Evolutionary conservation across 2,797 vertebrate genomes (phyloP), one percentile per base, ranked within the genome.

Genomic region (Chloroceryle amazona): DNA sequence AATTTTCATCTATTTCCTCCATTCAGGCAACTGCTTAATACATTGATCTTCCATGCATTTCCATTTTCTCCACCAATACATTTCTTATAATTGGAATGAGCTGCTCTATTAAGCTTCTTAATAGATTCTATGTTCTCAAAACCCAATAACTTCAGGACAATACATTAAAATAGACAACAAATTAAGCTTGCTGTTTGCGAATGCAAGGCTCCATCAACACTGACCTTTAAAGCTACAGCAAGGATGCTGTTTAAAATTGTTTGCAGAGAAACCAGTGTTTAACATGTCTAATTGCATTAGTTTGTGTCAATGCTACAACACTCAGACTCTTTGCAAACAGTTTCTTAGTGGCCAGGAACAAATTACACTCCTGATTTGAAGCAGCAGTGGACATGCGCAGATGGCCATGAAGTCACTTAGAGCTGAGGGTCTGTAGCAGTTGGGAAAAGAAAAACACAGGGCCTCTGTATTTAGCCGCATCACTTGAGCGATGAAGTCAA

Each of bases 51-150:
- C 72, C 91, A 71, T 33, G 88, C 88, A 74, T 89, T 96, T 96
- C 90, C 81, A 96, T 96, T 96, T 96, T 95, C 88, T 91, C 55
- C 73, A 86, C 93, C 91, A 85, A 65, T 89, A 91, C 74, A 37
- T 87, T 95, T 96, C 78, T 93, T 96, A 74, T 93, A 95, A 97
- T 97, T 95, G 93, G 95, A 96, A 96, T 82, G 91, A 94, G 93
- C 83, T 93, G 91, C 95, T 95, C 95, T 95, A 92, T 96, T 97
- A 97, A 95, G 78, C 78, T 92, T 90, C 86, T 89, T 96, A 97
- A 97, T 97, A 93, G 96, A 95, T 61, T 97, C 83, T 61, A 13
- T 61, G 71, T 85, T 96, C 89, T 96, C 93, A 74, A 96, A 97
- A 93, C 88, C 55, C 62, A 80, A 0, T 92, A 95, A 97, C 86